Evolutionary conservation across 2,888 invertebrate species (phyloP).

Genomic region (Pristionchus mayeri): DNA sequence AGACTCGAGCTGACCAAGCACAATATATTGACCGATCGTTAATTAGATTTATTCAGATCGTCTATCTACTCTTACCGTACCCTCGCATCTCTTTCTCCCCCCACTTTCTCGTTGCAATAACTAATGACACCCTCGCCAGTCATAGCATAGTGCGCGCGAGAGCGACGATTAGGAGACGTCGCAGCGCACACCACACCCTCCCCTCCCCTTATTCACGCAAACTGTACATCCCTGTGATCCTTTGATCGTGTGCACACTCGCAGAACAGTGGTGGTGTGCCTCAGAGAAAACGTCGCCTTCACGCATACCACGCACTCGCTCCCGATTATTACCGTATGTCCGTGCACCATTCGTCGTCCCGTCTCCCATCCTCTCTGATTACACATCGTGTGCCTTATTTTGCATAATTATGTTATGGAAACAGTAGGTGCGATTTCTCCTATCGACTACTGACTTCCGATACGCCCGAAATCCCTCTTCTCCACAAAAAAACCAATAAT

Average conservation of each 20-base stretch:
- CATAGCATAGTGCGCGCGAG: background rate
- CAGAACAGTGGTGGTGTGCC: background rate
- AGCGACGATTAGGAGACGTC: constrained; percentile 9
- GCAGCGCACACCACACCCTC: background rate
- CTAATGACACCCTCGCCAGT: constrained; percentile 4
- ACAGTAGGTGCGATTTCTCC: background rate
- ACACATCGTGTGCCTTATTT: constrained; percentile 43
- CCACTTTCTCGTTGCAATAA: constrained; percentile 20
- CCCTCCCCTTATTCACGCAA: constrained; percentile 8
- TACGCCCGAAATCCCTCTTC: background rate
- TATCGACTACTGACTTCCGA: background rate
- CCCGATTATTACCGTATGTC: background rate
- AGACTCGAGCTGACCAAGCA: constrained; percentile 7
- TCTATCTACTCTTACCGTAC: background rate
- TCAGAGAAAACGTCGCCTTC: background rate
- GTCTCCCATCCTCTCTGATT: background rate
- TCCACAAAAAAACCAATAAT: background rate
- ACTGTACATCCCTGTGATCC: constrained; percentile 44
- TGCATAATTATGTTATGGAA: constrained; percentile 10
- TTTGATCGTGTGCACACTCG: constrained; percentile 8
- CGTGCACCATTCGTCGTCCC: background rate
- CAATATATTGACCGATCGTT: background rate
- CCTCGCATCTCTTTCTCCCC: constrained; percentile 17
- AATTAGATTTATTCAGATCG: background rate
- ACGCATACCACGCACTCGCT: background rate